phyloP scores from a whole-genome alignment of 2,113 vertebrate genomes.

The Clupea harengus region DNA sequence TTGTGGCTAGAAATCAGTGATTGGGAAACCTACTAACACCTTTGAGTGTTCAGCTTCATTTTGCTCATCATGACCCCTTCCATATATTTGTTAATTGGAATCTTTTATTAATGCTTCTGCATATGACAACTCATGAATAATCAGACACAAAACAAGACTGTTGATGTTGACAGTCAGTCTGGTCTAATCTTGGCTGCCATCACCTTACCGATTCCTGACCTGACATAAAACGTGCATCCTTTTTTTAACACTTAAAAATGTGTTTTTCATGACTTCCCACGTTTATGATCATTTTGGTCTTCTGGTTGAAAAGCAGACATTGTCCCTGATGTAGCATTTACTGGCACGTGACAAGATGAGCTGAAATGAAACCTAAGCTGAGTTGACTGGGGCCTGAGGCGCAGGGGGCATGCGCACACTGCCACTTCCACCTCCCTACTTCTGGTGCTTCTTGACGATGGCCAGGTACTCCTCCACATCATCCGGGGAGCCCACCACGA shows the following conservation, averaged over 20 bases:
- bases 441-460: slow-evolving; percentile 83
- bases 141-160: too few species aligned
- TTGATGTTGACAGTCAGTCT: neutral
- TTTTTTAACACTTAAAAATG: neutral
- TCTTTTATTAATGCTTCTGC: too few species aligned
- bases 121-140: neutral
- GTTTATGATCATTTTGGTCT: neutral
- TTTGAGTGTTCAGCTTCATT: neutral
- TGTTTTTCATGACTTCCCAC: neutral
- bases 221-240: neutral
- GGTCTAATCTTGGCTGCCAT: neutral
- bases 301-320: neutral
- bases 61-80: neutral
- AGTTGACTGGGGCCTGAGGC: neutral
- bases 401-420: neutral
- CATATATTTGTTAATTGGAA: neutral
- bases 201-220: neutral
- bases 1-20: neutral
- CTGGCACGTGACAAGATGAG: neutral
- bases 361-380: neutral
- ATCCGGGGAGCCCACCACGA: slow-evolving; percentile 86
- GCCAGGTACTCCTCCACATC: slow-evolving; percentile 90
- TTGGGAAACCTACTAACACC: neutral
- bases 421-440: slow-evolving; percentile 30
- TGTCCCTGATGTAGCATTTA: neutral